A percentile compares a stretch with the other conserved stretches of the same genome.
These are phyloP conservation scores for Anser brachyrhynchus DNA, from an alignment of 2,113 vertebrate genomes.

Conservation along the genomic window DNA sequence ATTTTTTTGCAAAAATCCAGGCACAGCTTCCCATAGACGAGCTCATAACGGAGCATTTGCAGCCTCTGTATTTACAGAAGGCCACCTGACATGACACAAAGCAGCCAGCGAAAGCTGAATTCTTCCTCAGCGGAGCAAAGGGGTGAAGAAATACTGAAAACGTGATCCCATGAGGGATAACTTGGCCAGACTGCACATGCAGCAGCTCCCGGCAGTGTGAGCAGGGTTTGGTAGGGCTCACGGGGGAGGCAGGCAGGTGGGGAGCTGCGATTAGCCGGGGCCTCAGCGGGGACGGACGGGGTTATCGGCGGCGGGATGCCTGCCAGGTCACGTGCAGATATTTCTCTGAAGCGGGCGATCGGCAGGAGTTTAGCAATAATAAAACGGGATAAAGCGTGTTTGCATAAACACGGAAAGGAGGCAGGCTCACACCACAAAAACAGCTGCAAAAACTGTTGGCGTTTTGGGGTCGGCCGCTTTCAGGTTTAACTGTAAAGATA, in stretches of 20 bases:
- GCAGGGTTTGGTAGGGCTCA: not conserved
- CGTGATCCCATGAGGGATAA: not conserved
- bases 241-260: not conserved
- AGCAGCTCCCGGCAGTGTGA: not conserved
- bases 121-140: not conserved
- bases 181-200: not conserved
- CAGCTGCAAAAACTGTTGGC: not conserved
- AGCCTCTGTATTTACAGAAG: not conserved
- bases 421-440: not conserved
- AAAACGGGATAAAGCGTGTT: conserved; percentile 12
- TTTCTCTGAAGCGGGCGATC: not conserved
- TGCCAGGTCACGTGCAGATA: conserved; percentile 19
- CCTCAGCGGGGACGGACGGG: not conserved
- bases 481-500: not conserved
- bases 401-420: not conserved
- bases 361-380: conserved; percentile 27
- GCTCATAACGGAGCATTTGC: not conserved
- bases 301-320: not conserved
- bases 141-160: not conserved
- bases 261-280: not conserved
- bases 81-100: not conserved
- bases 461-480: not conserved
- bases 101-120: not conserved
- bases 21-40: not conserved
- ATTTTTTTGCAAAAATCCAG: not conserved